Evolutionary conservation across 2,888 invertebrate genomes (phyloP), one percentile per base, ranked within the genome.

Genomic region (Plagiodera versicolora): DNA sequence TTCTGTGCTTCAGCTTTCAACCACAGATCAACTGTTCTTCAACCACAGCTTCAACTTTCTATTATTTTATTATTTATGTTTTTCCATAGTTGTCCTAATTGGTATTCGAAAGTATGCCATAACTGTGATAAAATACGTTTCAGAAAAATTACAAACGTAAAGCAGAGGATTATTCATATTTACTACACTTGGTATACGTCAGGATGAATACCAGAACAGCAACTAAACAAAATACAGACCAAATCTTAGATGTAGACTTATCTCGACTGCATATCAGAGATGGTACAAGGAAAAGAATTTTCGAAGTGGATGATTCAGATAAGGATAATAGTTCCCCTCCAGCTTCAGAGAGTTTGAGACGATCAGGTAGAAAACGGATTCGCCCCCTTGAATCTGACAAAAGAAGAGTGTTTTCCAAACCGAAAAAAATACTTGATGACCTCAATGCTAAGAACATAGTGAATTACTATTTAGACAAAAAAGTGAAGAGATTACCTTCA

Each of bases 401-500:
- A 46, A 46, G 62, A 35, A 58, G 61, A 47, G 62, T 64, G 6
- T 8, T 61, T 14, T 61, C 61, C 8, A 64, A 66, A 44, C 62
- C 67, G 11, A 66, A 49, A 50, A 67, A 65, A 48, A 44, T 60
- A 24, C 48, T 55, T 39, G 62, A 61, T 11, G 53, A 56, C 24
- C 14, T 39, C n/a, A 58, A 35, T 50, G 49, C 46, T 6, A 63
- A 63, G 35, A 65, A 61, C 1, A 58, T 70, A 30, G 55, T 63
- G 28, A 61, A 61, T 18, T 68, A 67, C 28, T 70, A 68, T 55
- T 55, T 68, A 14, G 67, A 69, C 45, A 69, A 67, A 45, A 66
- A 58, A 62, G 56, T 70, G 9, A 70, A 69, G 30, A 58, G 60
- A 63, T 56, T 58, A 16, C 58, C 66, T 19, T 53, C 65, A 11